These are phyloP conservation scores for Deroplatys truncata DNA, from an alignment of 2,888 invertebrate species.

Conservation along the genomic window DNA sequence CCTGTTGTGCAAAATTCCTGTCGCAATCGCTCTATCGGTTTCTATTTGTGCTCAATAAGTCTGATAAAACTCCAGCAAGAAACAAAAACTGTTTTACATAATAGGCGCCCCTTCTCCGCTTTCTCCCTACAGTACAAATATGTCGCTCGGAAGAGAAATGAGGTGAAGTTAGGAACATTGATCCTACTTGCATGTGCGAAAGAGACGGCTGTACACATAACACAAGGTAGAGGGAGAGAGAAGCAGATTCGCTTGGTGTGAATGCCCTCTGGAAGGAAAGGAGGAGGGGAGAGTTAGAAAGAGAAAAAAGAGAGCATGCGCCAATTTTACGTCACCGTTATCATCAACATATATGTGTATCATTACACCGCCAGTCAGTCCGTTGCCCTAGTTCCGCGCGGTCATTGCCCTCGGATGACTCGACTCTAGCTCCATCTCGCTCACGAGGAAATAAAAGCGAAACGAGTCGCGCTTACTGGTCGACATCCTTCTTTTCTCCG, in stretches of 20 bases:
- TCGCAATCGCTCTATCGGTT: too few species aligned
- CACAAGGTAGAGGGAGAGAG: background rate
- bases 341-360: constrained; percentile 12
- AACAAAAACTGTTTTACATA: background rate
- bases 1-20: background rate
- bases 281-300: background rate
- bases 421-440: background rate
- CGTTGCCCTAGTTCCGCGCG: constrained; percentile 19
- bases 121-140: background rate
- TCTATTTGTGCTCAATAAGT: background rate
- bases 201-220: background rate
- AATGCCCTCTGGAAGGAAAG: constrained; percentile 21
- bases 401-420: constrained; percentile 21
- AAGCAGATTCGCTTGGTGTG: constrained; percentile 19
- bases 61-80: background rate
- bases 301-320: constrained; percentile 23
- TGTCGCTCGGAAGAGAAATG: background rate
- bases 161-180: constrained; percentile 2
- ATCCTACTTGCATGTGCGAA: background rate
- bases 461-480: background rate
- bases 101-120: background rate
- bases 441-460: constrained; percentile 11
- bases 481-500: background rate
- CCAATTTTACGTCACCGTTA: constrained; percentile 28
- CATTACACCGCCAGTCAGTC: constrained; percentile 1